These are phyloP conservation scores for Upupa epops DNA, from an alignment of 2,113 vertebrate species.

Conservation along the genomic window DNA sequence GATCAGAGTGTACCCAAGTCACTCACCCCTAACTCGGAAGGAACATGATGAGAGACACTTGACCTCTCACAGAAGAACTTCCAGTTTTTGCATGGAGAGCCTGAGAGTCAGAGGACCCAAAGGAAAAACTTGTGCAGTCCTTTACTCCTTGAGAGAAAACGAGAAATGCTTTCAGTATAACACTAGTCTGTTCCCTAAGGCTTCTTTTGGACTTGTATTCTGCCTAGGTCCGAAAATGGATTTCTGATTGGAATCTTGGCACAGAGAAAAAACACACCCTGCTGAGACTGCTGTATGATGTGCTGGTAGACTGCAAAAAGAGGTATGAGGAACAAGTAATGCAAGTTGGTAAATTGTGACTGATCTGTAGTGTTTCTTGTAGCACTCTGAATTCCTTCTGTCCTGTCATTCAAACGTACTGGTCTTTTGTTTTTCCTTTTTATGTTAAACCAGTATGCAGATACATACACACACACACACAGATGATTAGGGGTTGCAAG, in stretches of 20 bases:
- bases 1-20: background rate
- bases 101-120: background rate
- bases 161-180: background rate
- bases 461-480: no score
- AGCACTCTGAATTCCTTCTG: background rate
- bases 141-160: background rate
- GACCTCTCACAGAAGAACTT: background rate
- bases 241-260: constrained; percentile 93
- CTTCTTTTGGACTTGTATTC: background rate
- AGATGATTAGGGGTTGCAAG: no score
- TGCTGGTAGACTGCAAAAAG: constrained; percentile 96
- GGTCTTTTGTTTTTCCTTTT: background rate
- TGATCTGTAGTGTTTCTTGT: background rate
- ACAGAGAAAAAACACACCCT: constrained; percentile 96
- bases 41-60: background rate
- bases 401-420: background rate
- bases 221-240: constrained; percentile 94
- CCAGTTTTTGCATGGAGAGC: background rate
- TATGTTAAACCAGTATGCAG: background rate
- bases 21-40: background rate
- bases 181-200: background rate
- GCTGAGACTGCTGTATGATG: constrained; percentile 93
- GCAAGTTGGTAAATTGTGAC: background rate
- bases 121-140: background rate
- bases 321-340: constrained; percentile 76